Conservation (phyloP, 2,113 vertebrate species). For the Uropsilus gracilis region DNA sequence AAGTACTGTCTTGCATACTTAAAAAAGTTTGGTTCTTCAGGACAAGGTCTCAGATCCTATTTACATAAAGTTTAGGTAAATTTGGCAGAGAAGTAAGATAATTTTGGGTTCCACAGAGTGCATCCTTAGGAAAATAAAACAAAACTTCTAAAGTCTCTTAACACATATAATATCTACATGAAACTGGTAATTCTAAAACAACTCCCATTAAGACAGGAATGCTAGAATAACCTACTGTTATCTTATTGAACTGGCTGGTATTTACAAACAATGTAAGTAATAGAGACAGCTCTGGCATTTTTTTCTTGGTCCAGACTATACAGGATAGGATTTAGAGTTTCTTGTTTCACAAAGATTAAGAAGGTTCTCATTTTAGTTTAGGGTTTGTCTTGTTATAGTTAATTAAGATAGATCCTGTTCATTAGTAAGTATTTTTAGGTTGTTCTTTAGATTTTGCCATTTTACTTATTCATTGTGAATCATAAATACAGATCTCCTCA, state of each 20-base stretch:
- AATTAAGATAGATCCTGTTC: not conserved
- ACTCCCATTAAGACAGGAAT: not conserved
- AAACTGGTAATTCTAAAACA: not conserved
- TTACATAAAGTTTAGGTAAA: not conserved
- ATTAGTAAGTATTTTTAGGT: not conserved
- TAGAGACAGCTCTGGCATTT: not conserved
- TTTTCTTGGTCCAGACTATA: not conserved
- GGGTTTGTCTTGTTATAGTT: not conserved
- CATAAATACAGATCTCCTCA: not conserved
- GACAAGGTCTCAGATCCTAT: not conserved
- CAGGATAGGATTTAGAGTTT: not conserved
- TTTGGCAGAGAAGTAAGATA: not conserved
- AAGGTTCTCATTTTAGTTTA: not conserved
- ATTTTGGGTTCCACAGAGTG: not conserved
- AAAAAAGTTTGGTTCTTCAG: not conserved
- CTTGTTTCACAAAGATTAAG: not conserved
- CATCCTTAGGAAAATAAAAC: not conserved
- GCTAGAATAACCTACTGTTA: not conserved
- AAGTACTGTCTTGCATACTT: rapidly evolving
- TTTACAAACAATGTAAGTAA: not conserved
- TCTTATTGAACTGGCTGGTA: not conserved
- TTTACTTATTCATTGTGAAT: not conserved
- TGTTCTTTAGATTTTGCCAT: not conserved
- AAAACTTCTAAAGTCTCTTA: not conserved
- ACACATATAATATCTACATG: not conserved